A percentile compares a stretch with the other conserved stretches of the same genome.
These are phyloP conservation scores for Sebastes vulpes DNA, from an alignment of 2,797 vertebrate genomes.

Conservation along the genomic window DNA sequence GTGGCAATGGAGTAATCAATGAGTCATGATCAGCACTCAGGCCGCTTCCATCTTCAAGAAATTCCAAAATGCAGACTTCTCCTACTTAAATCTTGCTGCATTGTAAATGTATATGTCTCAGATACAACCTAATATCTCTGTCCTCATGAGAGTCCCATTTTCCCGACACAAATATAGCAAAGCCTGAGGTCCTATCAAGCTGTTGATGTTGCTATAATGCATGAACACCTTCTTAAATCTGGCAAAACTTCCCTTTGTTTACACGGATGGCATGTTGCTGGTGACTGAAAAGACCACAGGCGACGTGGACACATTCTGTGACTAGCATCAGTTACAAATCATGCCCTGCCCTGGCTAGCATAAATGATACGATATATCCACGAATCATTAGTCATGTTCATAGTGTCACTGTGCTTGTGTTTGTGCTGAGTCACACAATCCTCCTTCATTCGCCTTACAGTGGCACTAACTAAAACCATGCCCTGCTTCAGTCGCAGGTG, in stretches of 20 bases:
- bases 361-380: conserved; percentile 11
- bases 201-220: conserved; percentile 50
- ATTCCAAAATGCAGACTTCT: not conserved
- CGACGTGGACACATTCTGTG: not conserved
- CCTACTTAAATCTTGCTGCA: not conserved
- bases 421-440: conserved; percentile 32
- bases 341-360: not conserved
- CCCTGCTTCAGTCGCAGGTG: not conserved
- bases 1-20: not conserved
- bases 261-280: conserved; percentile 4
- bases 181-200: conserved; percentile 45
- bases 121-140: not conserved
- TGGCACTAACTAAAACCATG: not conserved
- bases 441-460: not conserved
- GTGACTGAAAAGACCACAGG: conserved; percentile 12
- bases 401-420: conserved; percentile 2
- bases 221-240: conserved; percentile 44
- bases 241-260: conserved; percentile 20
- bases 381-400: conserved; percentile 39
- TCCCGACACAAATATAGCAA: conserved; percentile 29
- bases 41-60: not conserved
- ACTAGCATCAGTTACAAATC: conserved; percentile 17
- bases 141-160: conserved; percentile 12
- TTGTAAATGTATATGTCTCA: not conserved
- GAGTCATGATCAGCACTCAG: not conserved